These are phyloP conservation scores for Tipula unca DNA, from an alignment of 2,888 invertebrate species.

Conservation along the genomic window DNA sequence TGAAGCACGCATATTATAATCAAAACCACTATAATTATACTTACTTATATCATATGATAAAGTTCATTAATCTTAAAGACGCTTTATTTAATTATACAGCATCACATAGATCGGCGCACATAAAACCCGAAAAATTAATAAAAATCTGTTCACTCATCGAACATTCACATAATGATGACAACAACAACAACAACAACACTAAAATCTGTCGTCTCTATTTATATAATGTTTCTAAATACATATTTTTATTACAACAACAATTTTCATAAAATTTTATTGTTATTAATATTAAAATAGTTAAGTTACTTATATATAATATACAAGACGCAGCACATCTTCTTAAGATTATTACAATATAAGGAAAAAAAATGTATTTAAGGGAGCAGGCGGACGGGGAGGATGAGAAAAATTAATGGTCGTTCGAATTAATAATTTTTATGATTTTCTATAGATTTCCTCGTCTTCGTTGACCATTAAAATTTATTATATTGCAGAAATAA, in stretches of 20 bases:
- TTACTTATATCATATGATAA: not conserved
- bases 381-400: not conserved
- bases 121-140: not conserved
- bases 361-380: not conserved
- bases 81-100: not conserved
- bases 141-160: not conserved
- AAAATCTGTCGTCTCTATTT: not conserved
- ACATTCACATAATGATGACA: not conserved
- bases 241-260: not conserved
- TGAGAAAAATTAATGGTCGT: not conserved
- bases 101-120: not conserved
- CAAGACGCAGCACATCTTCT: not conserved
- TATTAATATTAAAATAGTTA: conserved; percentile 4
- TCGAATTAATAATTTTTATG: not conserved
- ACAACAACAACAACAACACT: not conserved
- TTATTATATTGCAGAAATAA: not conserved
- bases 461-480: not conserved
- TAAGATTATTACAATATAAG: not conserved
- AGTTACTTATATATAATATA: not conserved
- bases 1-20: not conserved
- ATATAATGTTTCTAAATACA: not conserved
- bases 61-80: not conserved
- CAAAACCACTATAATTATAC: not conserved
- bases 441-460: not conserved
- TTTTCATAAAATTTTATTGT: not conserved